Base-by-base conservation (phyloP, 2,888 invertebrate species). In the Stenodema calcarata region DNA sequence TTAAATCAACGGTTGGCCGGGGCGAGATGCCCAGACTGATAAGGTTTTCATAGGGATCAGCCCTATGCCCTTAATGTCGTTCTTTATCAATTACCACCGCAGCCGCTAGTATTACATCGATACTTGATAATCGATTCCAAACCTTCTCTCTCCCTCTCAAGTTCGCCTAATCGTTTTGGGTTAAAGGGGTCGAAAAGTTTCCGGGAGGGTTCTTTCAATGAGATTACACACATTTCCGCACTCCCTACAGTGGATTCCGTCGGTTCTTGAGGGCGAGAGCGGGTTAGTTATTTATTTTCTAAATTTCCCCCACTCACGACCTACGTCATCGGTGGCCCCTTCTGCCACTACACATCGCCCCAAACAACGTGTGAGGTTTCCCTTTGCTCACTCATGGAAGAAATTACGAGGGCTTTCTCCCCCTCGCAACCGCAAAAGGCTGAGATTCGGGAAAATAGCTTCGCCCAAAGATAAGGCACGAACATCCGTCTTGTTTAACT, bases 401-500 rank as follows among this genome's bases (percentile, higher is more conserved):
- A 62, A 62, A 62, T 62, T 62, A 62, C 50, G 50, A 50, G 44
- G 44, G 50, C 50, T 16, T n/a, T n/a, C 23, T 23, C 62, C 62
- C 62, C 27, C 18, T 6, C 23, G 23, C 62, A 27, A 73, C 73
- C 30, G 35, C 73, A 73, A 30, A 73, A 73, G 73, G 73, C 41
- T 73, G 73, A 35, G 73, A 73, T 73, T 73, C 35, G 35, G 41
- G 73, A 28, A 73, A 73, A 73, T 73, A 73, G 73, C 73, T 73
- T 73, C n/a, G 35, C 23, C 73, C 16, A 73, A 73, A 73, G 73
- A 73, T 73, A 73, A 73, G 73, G 73, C 73, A 73, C 73, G 73
- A 16, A 41, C 73, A 73, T 73, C 73, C 73, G 41, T 73, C 73
- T 73, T 73, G 73, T 73, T 73, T 73, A 73, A 73, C 73, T 73